These are phyloP conservation scores for Gonatopus flavifemur DNA, from an alignment of 1,140 invertebrate species.

Conservation along the genomic window DNA sequence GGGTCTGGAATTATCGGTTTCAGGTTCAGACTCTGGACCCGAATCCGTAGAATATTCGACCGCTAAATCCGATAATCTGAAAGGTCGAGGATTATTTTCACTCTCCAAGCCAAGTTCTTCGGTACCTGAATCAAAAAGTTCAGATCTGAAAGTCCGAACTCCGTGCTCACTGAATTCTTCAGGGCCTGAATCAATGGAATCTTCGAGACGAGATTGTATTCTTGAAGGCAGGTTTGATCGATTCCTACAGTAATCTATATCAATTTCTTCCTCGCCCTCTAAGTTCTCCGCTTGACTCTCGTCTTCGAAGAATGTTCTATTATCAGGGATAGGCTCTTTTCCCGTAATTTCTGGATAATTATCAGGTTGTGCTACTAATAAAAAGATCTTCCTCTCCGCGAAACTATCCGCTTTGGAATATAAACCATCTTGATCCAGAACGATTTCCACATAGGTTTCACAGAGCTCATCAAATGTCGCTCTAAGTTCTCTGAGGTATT, in stretches of 20 bases:
- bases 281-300: slow-evolving; percentile 1
- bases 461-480: slow-evolving; percentile 64
- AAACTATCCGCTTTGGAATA: slow-evolving; percentile 62
- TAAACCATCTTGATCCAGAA: slow-evolving; percentile 61
- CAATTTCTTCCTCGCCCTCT: slow-evolving; percentile 13
- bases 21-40: slow-evolving; percentile 50
- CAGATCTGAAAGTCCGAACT: slow-evolving; percentile 16
- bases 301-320: neutral
- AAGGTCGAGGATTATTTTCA: slow-evolving; percentile 37
- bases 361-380: slow-evolving; percentile 66
- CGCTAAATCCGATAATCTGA: slow-evolving; percentile 47
- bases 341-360: slow-evolving; percentile 61
- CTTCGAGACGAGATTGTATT: neutral
- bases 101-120: slow-evolving; percentile 34
- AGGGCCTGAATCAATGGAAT: slow-evolving; percentile 6
- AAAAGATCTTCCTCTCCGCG: slow-evolving; percentile 65
- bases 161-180: slow-evolving; percentile 17
- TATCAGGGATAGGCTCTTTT: slow-evolving; percentile 31
- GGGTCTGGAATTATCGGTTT: slow-evolving; percentile 50
- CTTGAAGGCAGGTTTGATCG: neutral
- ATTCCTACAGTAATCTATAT: slow-evolving; percentile 2
- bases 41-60: slow-evolving; percentile 50
- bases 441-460: slow-evolving; percentile 65
- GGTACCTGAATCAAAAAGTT: slow-evolving; percentile 26
- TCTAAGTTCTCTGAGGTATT: slow-evolving; percentile 38